These are phyloP conservation scores for Cryptus viduatorius DNA, from an alignment of 2,888 invertebrate species.

Conservation along the genomic window DNA sequence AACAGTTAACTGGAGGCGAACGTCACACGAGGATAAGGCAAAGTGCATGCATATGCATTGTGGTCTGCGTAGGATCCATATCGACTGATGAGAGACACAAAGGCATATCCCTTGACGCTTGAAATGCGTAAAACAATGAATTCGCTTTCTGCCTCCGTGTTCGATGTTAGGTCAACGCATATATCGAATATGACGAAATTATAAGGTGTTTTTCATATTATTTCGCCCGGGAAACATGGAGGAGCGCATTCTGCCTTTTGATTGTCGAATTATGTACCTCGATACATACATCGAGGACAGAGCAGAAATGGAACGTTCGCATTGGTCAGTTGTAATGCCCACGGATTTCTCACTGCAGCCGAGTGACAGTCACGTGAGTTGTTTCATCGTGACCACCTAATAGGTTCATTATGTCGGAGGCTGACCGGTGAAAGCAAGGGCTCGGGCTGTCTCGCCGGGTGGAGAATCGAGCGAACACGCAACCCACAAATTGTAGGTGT, in stretches of 20 bases:
- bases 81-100: not conserved
- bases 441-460: slow-evolving; percentile 15
- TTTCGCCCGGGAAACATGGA: not conserved
- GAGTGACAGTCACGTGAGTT: slow-evolving; percentile 16
- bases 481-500: slow-evolving; percentile 41
- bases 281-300: not conserved
- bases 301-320: not conserved
- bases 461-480: slow-evolving; percentile 33
- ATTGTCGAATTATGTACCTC: not conserved
- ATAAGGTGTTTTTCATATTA: too few relatives aligned
- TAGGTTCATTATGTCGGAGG: slow-evolving; percentile 40
- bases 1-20: slow-evolving; percentile 7
- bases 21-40: not conserved
- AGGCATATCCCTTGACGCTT: too few relatives aligned
- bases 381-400: slow-evolving; percentile 43
- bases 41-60: slow-evolving; percentile 25
- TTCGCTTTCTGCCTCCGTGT: too few relatives aligned
- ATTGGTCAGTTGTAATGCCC: not conserved
- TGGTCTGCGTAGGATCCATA: not conserved
- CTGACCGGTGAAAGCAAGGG: slow-evolving; percentile 37
- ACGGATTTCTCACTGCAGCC: slow-evolving; percentile 25
- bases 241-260: not conserved
- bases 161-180: too few relatives aligned
- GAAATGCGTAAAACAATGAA: too few relatives aligned
- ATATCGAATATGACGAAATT: too few relatives aligned